These are phyloP conservation scores for Nasua narica DNA, from an alignment of 2,797 vertebrate genomes.

Conservation along the genomic window DNA sequence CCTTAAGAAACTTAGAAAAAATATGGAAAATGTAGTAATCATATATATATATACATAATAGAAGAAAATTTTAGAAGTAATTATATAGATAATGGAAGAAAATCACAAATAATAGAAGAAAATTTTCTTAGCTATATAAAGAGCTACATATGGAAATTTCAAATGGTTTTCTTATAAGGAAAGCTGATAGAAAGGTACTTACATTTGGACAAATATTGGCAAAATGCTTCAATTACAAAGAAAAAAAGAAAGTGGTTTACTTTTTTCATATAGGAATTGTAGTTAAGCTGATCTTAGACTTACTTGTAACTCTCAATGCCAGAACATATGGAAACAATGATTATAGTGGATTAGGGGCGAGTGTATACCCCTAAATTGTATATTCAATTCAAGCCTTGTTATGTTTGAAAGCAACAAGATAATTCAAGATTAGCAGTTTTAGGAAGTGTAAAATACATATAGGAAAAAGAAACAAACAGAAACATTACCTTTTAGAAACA, in stretches of 20 bases:
- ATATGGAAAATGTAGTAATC: not conserved
- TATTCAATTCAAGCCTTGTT: not conserved
- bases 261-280: not conserved
- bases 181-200: not conserved
- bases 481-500: not conserved
- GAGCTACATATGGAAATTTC: not conserved
- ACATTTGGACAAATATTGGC: not conserved
- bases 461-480: not conserved
- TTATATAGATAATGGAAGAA: not conserved
- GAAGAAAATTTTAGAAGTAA: not conserved
- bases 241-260: not conserved
- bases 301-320: not conserved
- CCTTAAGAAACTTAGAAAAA: not conserved
- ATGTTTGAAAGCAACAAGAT: not conserved
- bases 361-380: not conserved
- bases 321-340: not conserved
- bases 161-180: not conserved
- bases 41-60: not conserved
- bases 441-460: not conserved
- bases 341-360: not conserved
- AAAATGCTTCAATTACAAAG: not conserved
- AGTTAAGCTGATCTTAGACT: not conserved
- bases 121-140: not conserved
- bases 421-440: not conserved
- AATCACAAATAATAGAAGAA: not conserved